Evolutionary conservation across 2,113 vertebrate species (phyloP), one percentile per base, ranked within the genome.

Genomic region (Mormyrus iriodes): DNA sequence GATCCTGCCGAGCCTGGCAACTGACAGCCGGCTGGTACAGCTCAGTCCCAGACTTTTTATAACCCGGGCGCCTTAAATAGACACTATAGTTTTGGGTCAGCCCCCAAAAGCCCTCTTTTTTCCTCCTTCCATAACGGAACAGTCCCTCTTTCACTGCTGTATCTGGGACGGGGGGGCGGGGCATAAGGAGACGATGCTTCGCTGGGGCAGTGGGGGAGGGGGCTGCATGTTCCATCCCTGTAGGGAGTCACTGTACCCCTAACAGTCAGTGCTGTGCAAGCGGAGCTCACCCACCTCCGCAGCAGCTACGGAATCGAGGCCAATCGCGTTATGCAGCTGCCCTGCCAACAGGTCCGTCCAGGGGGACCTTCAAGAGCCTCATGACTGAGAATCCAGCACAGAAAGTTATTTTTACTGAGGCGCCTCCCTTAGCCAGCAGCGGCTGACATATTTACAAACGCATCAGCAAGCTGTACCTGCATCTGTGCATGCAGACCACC

Each of bases 71-170:
- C 93, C 95, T 94, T 93, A 92, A 95, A 94, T 95, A 95, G 94
- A 89, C 52, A 90, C 55, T 90, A 88, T 91, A 86, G 76, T 95
- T 95, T 93, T 95, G 84, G 95, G 95, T 95, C 95, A 95, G 49
- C 35, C 55, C 89, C 92, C 92, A 92, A 84, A 55, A 88, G 88
- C 88, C 39, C 31, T 92, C 89, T 89, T 92, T 93, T 93, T 91
- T 82, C 90, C 84, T 65, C 79, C 35, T 92, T 92, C 91, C 69
- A 46, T 89, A 90, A 90, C 76, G 85, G 90, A 90, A 90, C 83
- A 88, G 90, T 88, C 90, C 53, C 53, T 88, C 89, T 92, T 87
- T 86, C 73, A 90, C 83, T 31, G 91, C 86, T 86, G 69, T 90
- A 94, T 93, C 84, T 93, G 89, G 93, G 92, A 93, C 91, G 91